phyloP scores from a whole-genome alignment of 2,888 invertebrate species.

The Tipula lateralis region DNA sequence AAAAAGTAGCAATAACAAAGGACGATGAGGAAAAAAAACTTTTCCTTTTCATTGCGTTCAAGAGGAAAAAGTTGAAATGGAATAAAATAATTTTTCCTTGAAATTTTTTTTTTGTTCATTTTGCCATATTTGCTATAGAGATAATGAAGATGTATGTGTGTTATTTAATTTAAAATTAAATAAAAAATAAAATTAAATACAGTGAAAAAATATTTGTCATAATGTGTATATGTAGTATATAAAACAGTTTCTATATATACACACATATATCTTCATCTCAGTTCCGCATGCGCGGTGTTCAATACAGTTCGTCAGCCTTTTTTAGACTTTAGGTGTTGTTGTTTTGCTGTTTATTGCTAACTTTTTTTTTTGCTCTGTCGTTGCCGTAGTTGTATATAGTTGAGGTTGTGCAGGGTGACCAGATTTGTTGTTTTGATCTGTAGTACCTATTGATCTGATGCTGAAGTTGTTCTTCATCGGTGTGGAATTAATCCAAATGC shows the following conservation, averaged over 20 bases:
- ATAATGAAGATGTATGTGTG: not conserved
- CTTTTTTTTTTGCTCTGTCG: not conserved
- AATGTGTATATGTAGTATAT: not conserved
- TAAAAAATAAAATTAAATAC: not conserved
- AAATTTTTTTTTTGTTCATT: not conserved
- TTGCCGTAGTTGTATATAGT: not conserved
- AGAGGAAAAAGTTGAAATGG: not conserved
- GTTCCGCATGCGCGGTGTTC: not conserved
- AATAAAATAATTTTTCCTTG: not conserved
- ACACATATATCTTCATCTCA: conserved; percentile 3
- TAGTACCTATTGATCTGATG: no score
- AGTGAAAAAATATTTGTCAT: not conserved
- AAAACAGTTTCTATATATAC: not conserved
- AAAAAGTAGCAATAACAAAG: not conserved
- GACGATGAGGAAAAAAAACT: not conserved
- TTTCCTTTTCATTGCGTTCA: conserved; percentile 24
- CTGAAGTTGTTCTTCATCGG: no score
- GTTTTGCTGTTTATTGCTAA: not conserved
- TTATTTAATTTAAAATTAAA: not conserved
- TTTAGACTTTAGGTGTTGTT: not conserved
- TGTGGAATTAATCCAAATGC: no score
- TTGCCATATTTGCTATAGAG: not conserved
- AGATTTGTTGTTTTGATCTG: not conserved
- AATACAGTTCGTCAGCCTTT: conserved; percentile 12
- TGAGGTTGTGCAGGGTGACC: not conserved